Evolutionary conservation across 2,797 vertebrate species (phyloP).

Genomic region (Cynopterus sphinx): DNA sequence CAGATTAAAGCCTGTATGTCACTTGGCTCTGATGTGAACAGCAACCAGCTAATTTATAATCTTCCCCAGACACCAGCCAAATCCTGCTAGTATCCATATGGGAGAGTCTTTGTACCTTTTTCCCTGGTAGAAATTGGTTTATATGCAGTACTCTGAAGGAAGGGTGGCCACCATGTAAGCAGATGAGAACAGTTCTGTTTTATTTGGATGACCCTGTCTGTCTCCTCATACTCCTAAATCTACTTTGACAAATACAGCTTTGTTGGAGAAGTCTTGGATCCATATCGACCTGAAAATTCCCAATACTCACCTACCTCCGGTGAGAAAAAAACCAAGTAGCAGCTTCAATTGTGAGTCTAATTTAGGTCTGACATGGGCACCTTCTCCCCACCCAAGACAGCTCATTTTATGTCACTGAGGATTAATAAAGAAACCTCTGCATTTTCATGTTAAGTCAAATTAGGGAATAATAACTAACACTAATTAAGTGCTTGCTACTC

Average conservation of each 20-base stretch:
- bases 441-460: slow-evolving; percentile 22
- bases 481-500: not conserved
- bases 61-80: slow-evolving; percentile 64
- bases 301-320: not conserved
- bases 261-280: slow-evolving; percentile 24
- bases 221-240: not conserved
- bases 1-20: slow-evolving; percentile 74
- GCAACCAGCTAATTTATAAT: slow-evolving; percentile 73
- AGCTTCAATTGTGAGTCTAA: not conserved
- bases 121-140: not conserved
- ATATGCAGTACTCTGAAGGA: not conserved
- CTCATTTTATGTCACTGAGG: not conserved
- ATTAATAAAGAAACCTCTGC: not conserved
- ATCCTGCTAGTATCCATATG: slow-evolving; percentile 1
- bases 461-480: not conserved
- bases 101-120: slow-evolving; percentile 43
- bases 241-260: slow-evolving; percentile 5
- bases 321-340: not conserved
- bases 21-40: slow-evolving; percentile 64
- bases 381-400: not conserved
- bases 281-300: slow-evolving; percentile 1
- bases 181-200: not conserved
- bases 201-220: not conserved
- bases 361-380: not conserved
- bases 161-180: fast-evolving